These are phyloP conservation scores for Hiodon tergisus DNA, from an alignment of 2,113 vertebrate genomes.

Conservation along the genomic window DNA sequence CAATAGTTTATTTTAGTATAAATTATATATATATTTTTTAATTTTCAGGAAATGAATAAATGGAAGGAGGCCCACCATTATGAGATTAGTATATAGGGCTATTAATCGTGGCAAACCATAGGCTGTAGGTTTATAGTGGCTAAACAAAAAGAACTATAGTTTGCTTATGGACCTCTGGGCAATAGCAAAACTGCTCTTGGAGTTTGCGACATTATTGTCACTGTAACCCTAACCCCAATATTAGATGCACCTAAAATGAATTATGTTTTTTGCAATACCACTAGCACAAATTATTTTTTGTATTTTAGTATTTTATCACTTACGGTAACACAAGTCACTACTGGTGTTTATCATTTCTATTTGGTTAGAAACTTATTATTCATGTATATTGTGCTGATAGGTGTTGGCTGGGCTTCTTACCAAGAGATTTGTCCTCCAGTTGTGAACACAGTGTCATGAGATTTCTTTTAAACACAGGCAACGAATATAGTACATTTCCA, in stretches of 20 bases:
- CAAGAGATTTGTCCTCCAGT: conserved; percentile 49
- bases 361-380: conserved; percentile 30
- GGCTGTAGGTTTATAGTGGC: conserved; percentile 41
- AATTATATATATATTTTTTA: no score
- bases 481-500: background rate
- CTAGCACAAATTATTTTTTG: conserved; percentile 5
- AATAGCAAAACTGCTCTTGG: background rate
- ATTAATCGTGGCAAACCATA: conserved; percentile 18
- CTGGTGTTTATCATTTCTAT: conserved; percentile 27
- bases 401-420: conserved; percentile 46
- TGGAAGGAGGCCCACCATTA: conserved; percentile 42
- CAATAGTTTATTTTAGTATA: conserved; percentile 44
- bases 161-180: background rate
- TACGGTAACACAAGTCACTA: conserved; percentile 31
- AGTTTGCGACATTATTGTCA: conserved; percentile 10
- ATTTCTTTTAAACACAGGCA: conserved; percentile 30
- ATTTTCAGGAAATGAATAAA: conserved; percentile 29
- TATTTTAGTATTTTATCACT: background rate
- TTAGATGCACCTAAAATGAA: conserved; percentile 23
- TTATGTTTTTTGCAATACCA: conserved; percentile 23
- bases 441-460: conserved; percentile 41
- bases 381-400: conserved; percentile 28
- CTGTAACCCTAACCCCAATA: conserved; percentile 24
- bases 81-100: background rate
- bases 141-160: background rate